A percentile compares a stretch with the other conserved stretches of the same genome.
These are phyloP conservation scores for Sclerodermus sp. DNA, from an alignment of 2,888 invertebrate species.

Conservation along the genomic window DNA sequence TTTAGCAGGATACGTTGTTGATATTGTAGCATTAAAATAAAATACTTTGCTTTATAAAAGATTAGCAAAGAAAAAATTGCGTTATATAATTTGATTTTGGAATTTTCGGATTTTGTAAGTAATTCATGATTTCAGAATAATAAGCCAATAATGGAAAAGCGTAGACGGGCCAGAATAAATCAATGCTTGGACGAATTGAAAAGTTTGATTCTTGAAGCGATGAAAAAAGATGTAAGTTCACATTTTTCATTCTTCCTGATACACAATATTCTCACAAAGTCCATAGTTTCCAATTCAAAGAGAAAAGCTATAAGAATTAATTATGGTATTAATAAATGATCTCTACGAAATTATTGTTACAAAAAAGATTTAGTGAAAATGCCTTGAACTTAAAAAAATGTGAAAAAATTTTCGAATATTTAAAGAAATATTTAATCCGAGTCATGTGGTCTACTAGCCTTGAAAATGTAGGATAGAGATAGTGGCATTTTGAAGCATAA, in stretches of 20 bases:
- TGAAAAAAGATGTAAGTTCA: constrained; percentile 86
- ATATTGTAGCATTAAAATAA: neutral
- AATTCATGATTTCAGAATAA: constrained; percentile 71
- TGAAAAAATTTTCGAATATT: too few relatives aligned
- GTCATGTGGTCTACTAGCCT: neutral
- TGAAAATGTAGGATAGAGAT: neutral
- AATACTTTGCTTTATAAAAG: neutral
- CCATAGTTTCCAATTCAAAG: neutral
- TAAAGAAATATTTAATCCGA: too few relatives aligned
- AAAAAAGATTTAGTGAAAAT: too few relatives aligned
- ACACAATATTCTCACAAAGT: neutral
- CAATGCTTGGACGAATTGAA: constrained; percentile 86
- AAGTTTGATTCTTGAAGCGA: constrained; percentile 79
- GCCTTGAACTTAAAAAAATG: too few relatives aligned
- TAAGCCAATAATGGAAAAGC: constrained; percentile 92
- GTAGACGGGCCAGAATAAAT: constrained; percentile 85
- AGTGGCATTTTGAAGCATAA: constrained; percentile 1
- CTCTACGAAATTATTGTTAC: too few relatives aligned
- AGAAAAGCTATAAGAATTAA: too few relatives aligned
- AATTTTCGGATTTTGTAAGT: neutral
- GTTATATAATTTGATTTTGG: too few relatives aligned
- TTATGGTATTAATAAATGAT: too few relatives aligned
- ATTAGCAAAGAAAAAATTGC: neutral
- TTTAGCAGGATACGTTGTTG: neutral
- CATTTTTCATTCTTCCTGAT: neutral